A percentile compares a stretch with the other conserved stretches of the same genome.
Conservation (phyloP, 2,113 vertebrate species). For the Thomomys bottae region DNA sequence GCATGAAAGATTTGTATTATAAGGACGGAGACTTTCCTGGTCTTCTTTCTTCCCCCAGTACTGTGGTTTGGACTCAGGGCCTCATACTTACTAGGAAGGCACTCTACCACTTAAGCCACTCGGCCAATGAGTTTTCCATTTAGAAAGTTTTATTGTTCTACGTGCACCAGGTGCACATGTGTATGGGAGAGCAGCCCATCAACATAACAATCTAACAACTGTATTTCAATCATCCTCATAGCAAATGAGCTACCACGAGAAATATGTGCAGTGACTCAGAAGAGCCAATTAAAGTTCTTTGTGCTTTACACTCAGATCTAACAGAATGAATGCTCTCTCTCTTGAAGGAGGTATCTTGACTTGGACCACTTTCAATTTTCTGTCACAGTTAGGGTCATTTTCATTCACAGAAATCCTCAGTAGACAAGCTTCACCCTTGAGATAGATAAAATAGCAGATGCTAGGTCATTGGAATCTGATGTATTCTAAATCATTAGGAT, state of each 20-base stretch:
- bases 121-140: neutral
- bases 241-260: neutral
- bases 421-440: neutral
- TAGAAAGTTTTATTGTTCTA: neutral
- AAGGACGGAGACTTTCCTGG: neutral
- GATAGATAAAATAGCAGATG: neutral
- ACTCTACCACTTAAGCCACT: no score
- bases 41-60: no score
- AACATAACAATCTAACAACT: neutral
- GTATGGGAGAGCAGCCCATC: neutral
- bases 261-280: conserved; percentile 1
- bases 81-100: no score
- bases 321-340: neutral
- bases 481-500: neutral
- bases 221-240: neutral
- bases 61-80: no score
- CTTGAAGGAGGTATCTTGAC: neutral
- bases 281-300: conserved; percentile 4
- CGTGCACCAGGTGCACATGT: neutral
- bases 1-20: neutral
- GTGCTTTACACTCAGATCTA: conserved; percentile 35
- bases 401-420: neutral
- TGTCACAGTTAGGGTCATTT: neutral
- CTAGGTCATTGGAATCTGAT: neutral
- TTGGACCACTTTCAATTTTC: neutral